Evolutionary conservation across 1,140 invertebrate species (phyloP), one percentile per base, ranked within the genome.

Genomic region (Brachionus rotundiformis): DNA sequence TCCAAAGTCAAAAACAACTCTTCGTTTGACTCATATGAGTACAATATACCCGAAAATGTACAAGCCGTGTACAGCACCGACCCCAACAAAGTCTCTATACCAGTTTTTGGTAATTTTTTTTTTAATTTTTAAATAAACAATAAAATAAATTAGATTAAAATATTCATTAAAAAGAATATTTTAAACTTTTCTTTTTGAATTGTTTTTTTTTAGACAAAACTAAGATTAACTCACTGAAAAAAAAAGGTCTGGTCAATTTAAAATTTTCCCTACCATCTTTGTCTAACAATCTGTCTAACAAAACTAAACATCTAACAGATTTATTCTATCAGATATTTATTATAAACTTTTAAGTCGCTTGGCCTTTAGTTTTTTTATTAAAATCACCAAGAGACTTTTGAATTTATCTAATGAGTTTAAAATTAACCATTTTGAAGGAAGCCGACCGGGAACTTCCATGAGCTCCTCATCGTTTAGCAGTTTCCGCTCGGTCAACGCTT

Each of bases 81-180:
- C 23, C 31, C 23, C 0, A 79, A 79, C 29, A 54, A 63, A 54
- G 27, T 79, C 1, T 79, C 76, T 25, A 79, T 79, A 8, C 76
- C 76, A 36, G 76, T 79, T 2, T 79, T 79, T 33, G 76, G 76
- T 79, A 59, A 79, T 36, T 33, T 36, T 79, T 54, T 79, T 79
- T 41, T 73, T 19, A 23, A 5, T 61, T 61, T 19, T 61, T 61
- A n/a, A n/a, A n/a, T n/a, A n/a, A n/a, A n/a, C n/a, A n/a, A n/a
- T 41, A 41, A 41, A 41, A 11, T 41, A 41, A 33, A n/a, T n/a
- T 36, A 31, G 3, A 68, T 68, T 39, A 19, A 36, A 63, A 63
- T 63, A 63, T 63, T 63, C 61, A 29, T 16, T 31, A 10, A 3
- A 39, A 36, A 36, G 63, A 68, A 68, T 68, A 33, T 33, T 68